These are phyloP conservation scores for Dasyornis broadbenti DNA, from an alignment of 2,113 vertebrate species.

Conservation along the genomic window DNA sequence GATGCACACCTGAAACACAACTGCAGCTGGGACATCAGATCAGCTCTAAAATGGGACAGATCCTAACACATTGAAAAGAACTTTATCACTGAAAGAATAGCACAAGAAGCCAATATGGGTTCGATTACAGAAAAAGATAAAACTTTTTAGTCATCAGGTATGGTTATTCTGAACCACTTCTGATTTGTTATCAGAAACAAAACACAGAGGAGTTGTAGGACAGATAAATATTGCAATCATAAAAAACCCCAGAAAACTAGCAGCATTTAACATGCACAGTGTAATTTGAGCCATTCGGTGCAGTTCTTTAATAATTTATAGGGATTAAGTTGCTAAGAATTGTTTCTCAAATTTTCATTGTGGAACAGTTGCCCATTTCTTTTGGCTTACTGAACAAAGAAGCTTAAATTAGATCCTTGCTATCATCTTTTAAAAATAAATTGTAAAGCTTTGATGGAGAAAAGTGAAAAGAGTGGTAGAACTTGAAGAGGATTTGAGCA, in stretches of 20 bases:
- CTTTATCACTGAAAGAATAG: background rate
- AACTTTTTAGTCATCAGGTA: background rate
- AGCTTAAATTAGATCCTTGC: slow-evolving; percentile 25
- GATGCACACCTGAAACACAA: background rate
- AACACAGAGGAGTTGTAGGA: background rate
- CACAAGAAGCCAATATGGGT: background rate
- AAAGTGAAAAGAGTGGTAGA: background rate
- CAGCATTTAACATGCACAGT: background rate
- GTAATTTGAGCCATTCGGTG: background rate
- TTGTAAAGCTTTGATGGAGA: background rate
- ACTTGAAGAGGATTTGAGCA: slow-evolving; percentile 2
- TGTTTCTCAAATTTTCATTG: background rate
- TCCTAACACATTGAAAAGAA: background rate
- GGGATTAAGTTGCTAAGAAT: background rate
- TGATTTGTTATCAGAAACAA: background rate
- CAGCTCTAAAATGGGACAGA: background rate
- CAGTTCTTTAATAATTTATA: background rate
- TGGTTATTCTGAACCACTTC: background rate
- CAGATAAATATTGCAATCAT: background rate
- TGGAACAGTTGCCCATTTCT: background rate
- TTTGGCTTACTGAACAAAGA: slow-evolving; percentile 1
- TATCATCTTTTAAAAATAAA: slow-evolving; percentile 5
- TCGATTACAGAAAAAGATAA: background rate
- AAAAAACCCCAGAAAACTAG: background rate
- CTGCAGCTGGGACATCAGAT: background rate